These are phyloP conservation scores for Synergus japonicus DNA, from an alignment of 2,888 invertebrate species.

Conservation along the genomic window DNA sequence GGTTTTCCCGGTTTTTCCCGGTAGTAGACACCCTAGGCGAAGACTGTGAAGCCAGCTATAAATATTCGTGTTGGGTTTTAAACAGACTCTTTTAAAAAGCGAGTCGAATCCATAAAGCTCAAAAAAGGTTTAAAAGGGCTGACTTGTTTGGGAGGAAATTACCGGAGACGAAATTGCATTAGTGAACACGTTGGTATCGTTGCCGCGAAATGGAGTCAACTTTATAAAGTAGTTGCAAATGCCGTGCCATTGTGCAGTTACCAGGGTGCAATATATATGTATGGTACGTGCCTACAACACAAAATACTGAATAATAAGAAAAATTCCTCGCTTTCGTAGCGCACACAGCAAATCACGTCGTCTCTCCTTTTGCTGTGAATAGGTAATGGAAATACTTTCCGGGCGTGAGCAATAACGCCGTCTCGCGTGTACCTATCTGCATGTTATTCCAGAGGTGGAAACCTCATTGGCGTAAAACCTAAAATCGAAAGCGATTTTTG, in stretches of 20 bases:
- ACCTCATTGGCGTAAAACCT: conserved; percentile 25
- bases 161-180: conserved; percentile 35
- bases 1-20: no score
- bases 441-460: conserved; percentile 30
- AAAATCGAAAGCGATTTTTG: conserved; percentile 12
- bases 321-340: conserved; percentile 59
- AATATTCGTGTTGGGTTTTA: conserved; percentile 2
- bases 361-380: conserved; percentile 47
- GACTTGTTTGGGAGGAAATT: conserved; percentile 24
- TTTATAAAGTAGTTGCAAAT: conserved; percentile 58
- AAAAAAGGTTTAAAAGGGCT: conserved; percentile 24
- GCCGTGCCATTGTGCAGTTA: conserved; percentile 64
- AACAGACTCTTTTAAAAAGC: conserved; percentile 9
- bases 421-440: conserved; percentile 44
- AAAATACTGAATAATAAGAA: conserved; percentile 73
- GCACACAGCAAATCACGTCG: conserved; percentile 61
- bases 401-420: conserved; percentile 48
- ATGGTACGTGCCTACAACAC: conserved; percentile 72
- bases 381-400: conserved; percentile 54
- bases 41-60: not conserved
- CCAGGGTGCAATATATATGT: conserved; percentile 54
- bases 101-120: conserved; percentile 1
- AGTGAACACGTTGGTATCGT: conserved; percentile 39
- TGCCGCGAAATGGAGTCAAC: conserved; percentile 55
- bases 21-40: not conserved